Evolutionary conservation across 2,888 invertebrate genomes (phyloP).

Genomic region (Patella pellucida): DNA sequence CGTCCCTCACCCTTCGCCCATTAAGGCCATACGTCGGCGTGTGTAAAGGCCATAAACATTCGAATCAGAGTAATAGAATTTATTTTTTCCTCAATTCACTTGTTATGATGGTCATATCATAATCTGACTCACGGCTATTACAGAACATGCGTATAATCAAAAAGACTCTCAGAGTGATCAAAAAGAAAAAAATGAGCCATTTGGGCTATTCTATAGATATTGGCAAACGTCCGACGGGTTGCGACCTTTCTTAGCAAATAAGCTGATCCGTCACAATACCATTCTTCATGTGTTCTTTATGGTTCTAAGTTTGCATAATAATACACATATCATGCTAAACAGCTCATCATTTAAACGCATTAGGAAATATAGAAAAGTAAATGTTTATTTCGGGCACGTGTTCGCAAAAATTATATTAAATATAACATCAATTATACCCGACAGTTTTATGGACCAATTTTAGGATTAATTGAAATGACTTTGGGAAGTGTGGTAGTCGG

Average conservation of each 20-base stretch:
- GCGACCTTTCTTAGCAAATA: not conserved
- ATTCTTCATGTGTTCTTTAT: not conserved
- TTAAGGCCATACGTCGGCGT: not conserved
- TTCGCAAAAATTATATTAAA: constrained; percentile 1
- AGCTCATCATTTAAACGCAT: not conserved
- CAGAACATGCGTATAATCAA: not conserved
- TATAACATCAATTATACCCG: not conserved
- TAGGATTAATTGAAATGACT: not conserved
- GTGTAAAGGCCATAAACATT: constrained; percentile 6
- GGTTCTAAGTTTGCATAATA: not conserved
- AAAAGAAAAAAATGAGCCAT: not conserved
- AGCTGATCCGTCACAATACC: not conserved
- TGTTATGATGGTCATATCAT: constrained; percentile 10
- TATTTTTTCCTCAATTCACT: not conserved
- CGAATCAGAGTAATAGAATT: not conserved
- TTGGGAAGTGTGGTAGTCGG: not conserved
- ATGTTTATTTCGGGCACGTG: constrained; percentile 5
- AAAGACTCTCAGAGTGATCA: not conserved
- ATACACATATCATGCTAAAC: constrained; percentile 4
- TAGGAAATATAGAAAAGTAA: constrained; percentile 1
- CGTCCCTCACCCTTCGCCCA: not conserved
- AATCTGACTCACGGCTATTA: constrained; percentile 11
- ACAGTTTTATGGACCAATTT: constrained; percentile 8
- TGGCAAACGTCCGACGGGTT: not conserved
- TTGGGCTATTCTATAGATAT: not conserved